These are phyloP conservation scores for Ursus arctos DNA, from an alignment of 2,113 vertebrate species.

Conservation along the genomic window DNA sequence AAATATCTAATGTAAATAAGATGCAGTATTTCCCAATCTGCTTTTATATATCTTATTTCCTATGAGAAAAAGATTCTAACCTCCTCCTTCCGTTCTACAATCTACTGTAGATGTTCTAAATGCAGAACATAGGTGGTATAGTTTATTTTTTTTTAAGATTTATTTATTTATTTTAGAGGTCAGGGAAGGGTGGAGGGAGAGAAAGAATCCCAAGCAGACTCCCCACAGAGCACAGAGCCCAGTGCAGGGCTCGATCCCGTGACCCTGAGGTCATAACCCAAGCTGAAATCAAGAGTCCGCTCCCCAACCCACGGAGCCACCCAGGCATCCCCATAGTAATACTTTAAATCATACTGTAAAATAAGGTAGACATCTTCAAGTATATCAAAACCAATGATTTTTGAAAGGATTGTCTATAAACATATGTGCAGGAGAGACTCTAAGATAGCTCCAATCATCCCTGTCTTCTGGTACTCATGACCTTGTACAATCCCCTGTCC, in stretches of 20 bases:
- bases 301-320: background rate
- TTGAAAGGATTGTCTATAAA: background rate
- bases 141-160: background rate
- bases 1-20: slow-evolving; percentile 9
- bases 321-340: background rate
- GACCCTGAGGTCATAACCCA: background rate
- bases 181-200: background rate
- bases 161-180: background rate
- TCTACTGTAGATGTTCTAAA: background rate
- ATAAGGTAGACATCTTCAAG: background rate
- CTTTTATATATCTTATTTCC: background rate
- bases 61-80: background rate
- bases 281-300: background rate
- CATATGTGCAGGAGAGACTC: background rate
- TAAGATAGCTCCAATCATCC: background rate
- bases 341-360: slow-evolving; percentile 14
- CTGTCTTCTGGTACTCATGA: background rate
- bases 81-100: background rate
- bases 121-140: background rate
- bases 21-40: background rate
- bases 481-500: background rate
- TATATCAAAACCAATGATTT: slow-evolving; percentile 28
- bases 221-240: background rate
- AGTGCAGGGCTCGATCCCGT: background rate
- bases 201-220: background rate